These are phyloP conservation scores for Nasonia vitripennis DNA, from an alignment of 1,140 invertebrate genomes.

Conservation along the genomic window DNA sequence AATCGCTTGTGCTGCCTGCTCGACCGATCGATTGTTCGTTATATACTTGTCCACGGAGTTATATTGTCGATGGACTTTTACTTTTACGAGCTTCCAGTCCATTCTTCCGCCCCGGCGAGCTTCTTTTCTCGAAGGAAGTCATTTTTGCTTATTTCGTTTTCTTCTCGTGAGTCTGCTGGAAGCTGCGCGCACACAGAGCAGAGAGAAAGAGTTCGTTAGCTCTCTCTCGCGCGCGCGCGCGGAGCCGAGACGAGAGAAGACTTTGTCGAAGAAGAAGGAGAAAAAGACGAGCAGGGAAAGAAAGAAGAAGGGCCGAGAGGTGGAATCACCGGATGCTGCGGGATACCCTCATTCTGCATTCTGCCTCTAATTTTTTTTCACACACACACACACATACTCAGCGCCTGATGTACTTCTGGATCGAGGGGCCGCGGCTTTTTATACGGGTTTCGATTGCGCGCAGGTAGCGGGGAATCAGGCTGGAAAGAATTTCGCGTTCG, in stretches of 20 bases:
- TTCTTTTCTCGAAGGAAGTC: neutral
- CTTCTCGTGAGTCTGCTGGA: too few species aligned
- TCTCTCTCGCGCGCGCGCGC: neutral
- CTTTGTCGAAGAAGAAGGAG: neutral
- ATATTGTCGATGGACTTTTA: neutral
- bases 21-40: neutral
- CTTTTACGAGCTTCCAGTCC: neutral
- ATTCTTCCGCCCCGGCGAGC: neutral
- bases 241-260: neutral
- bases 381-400: neutral
- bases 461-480: neutral
- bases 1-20: neutral
- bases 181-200: neutral
- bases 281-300: neutral
- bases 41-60: neutral
- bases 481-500: neutral
- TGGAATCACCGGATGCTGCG: slow-evolving; percentile 43
- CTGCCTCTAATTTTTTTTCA: slow-evolving; percentile 5
- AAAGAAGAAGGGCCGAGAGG: slow-evolving; percentile 8
- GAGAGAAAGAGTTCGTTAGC: neutral
- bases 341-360: slow-evolving; percentile 34
- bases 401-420: neutral
- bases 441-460: neutral
- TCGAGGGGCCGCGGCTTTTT: neutral
- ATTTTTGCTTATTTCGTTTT: too few species aligned